Evolutionary conservation across 2,888 invertebrate genomes (phyloP).

Genomic region (Pterostichus niger): DNA sequence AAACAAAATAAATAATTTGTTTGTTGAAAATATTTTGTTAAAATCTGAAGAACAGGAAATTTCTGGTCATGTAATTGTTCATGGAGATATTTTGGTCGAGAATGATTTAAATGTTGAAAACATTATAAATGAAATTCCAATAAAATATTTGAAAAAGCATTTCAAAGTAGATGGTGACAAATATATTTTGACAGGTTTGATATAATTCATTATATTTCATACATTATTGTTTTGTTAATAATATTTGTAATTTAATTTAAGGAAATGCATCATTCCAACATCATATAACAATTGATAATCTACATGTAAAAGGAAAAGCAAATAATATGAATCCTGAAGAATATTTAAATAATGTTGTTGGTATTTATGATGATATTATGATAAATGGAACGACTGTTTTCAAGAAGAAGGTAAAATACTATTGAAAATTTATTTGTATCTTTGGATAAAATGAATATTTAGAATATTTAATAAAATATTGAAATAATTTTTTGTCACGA

Average conservation of each 20-base stretch:
- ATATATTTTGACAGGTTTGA: conserved; percentile 72
- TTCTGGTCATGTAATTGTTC: conserved; percentile 72
- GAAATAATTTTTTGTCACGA: too few species aligned
- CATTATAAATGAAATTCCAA: conserved; percentile 73
- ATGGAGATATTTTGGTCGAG: conserved; percentile 73
- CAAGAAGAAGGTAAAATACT: conserved; percentile 70
- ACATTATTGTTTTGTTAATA: not conserved
- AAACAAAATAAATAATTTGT: conserved; percentile 75
- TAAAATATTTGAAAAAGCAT: conserved; percentile 70
- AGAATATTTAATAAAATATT: too few species aligned
- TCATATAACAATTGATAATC: conserved; percentile 70
- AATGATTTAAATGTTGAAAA: conserved; percentile 73
- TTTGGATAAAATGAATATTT: too few species aligned
- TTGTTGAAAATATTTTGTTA: conserved; percentile 75
- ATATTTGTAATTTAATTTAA: conserved; percentile 64
- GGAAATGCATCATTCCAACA: conserved; percentile 73
- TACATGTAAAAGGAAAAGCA: conserved; percentile 71
- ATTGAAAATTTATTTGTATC: too few species aligned
- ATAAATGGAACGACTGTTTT: conserved; percentile 71
- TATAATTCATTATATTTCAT: not conserved
- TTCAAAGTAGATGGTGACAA: conserved; percentile 70
- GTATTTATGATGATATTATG: conserved; percentile 70
- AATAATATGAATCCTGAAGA: conserved; percentile 71
- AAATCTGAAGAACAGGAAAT: conserved; percentile 74
- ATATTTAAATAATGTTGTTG: conserved; percentile 72